Base-by-base conservation (phyloP, 2,888 invertebrate species). In the Lasius fuliginosus region DNA sequence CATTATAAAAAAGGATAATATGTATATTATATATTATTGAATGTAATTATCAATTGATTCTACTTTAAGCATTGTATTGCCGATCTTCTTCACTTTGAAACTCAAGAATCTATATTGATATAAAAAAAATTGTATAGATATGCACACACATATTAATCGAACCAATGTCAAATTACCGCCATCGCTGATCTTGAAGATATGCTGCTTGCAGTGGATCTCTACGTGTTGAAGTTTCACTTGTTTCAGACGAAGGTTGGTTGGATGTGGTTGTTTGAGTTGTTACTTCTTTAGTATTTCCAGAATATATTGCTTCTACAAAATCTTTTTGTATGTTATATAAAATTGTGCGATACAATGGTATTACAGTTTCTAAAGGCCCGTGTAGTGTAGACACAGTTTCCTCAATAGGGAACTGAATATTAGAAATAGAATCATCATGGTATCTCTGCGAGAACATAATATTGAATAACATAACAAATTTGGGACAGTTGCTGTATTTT, bases 321-420 rank as follows among this genome's bases (percentile, higher is more conserved):
- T 97, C 97, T 76, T 96, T 96, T 91, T 96, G 96, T 67, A 97
- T 95, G 75, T 95, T 96, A 83, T 96, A 96, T 87, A 97, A 95
- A 3, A 97, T 94, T 36, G 96, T 96, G 82, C 96, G 96, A 91
- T 97, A 95, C n/a, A 95, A 95, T 3, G 98, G 97, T 74, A 98
- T 95, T 94, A 97, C 94, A 74, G 96, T 95, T 58, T 96, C 96
- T 85, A 98, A 95, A 3, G 95, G 90, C 1, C 98, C 98, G 82
- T 94, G 95, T 1, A 95, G 89, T 18, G 94, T 94, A 82, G 95
- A 95, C 0, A 97, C 96, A 23, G 96, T 95, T 18, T 95, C 95
- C 23, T 96, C 96, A 36, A 96, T 95, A 69, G 96, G 96, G 56
- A 97, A 94, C 65, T 96, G 96, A 62, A 97, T 95, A 91, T 96